Evolutionary conservation across 2,797 vertebrate species (phyloP), one percentile per base, ranked within the genome.

Genomic region (Phalloptychus januarius): DNA sequence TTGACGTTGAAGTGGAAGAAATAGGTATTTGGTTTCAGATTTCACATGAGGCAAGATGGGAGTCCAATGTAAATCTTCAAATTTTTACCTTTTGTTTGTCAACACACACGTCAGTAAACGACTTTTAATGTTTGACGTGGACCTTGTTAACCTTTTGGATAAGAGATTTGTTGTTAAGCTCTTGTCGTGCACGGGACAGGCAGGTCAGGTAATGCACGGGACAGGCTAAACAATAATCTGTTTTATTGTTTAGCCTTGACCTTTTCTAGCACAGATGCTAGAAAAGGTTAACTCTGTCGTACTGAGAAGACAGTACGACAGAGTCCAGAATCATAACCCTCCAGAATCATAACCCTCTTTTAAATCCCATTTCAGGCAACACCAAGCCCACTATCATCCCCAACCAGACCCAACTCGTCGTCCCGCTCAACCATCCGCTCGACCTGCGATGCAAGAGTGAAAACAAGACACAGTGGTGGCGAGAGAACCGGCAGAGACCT

Each of bases 401-500:
- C 0, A 75, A 81, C 13, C 82, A 88, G 69, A 84, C 95, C 38
- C 86, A 93, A 84, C 77, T 96, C 25, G 94, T 96, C 45, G 84
- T 98, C 33, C 92, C 83, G 2, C 94, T 95, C 65, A 95, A 96
- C 36, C 48, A 91, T 1, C 85, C 93, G n/a, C 84, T 99, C 44
- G 90, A 75, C 58, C 95, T 98, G 86, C 77, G 0, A 0, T 99
- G 98, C 89, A 91, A 81, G 0, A 91, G 97, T 23, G 87, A 95
- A 0, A 88, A 82, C 79, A 91, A 89, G 1, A 95, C 96, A 86
- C 95, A 86, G 61, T 99, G 98, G 98, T 91, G 86, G 85, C 94
- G 96, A 75, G 95, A 97, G 86, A 94, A 96, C 80, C 0, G 93
- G 83, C 85, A 85, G 25, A 91, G 45, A 72, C 56, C 89, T 28